Conservation (phyloP, 2,797 vertebrate species). For the Chrosomus eos region DNA sequence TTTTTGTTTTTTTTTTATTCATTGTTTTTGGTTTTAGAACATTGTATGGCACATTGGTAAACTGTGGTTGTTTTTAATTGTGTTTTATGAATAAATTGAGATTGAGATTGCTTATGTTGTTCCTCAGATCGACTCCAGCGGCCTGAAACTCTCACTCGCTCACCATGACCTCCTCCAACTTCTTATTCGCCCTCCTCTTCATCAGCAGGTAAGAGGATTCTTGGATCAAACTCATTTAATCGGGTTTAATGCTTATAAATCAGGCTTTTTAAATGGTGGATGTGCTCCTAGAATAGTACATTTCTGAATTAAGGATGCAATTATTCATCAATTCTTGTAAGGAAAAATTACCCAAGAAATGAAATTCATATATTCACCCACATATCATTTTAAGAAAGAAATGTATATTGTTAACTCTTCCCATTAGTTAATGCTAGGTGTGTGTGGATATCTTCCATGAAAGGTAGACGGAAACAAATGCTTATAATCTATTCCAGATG, state of each 20-base stretch:
- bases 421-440: no score
- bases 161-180: conserved; percentile 72
- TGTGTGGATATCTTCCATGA: background rate
- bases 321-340: background rate
- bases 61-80: no score
- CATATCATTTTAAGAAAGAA: background rate
- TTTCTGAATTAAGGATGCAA: background rate
- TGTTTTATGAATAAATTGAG: no score
- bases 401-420: background rate
- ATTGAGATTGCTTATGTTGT: conserved; percentile 53
- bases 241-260: conserved; percentile 42
- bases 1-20: no score
- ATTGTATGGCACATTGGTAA: no score
- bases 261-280: background rate
- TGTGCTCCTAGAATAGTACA: background rate
- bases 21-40: no score
- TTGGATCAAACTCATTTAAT: conserved; percentile 41
- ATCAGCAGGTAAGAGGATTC: conserved; percentile 77
- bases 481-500: background rate
- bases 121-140: conserved; percentile 75
- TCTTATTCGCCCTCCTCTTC: conserved; percentile 74
- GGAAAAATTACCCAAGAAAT: background rate
- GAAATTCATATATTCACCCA: background rate
- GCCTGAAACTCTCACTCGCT: conserved; percentile 58
- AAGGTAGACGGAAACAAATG: background rate